Conservation (phyloP, 2,888 invertebrate genomes). For the Nudaria mundana region DNA sequence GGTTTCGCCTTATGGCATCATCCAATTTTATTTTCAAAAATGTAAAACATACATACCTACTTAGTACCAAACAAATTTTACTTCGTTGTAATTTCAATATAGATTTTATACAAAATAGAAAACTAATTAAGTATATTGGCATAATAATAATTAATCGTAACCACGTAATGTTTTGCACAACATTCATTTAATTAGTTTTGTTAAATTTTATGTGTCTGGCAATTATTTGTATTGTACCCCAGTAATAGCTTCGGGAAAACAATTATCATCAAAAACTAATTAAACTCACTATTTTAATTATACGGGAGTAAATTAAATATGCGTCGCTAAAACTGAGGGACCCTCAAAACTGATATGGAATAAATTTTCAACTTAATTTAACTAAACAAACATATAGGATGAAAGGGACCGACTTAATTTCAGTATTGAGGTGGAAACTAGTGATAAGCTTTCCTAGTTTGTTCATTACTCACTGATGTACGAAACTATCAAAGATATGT, state of each 20-base stretch:
- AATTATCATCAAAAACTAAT: slow-evolving; percentile 63
- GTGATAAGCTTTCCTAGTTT: slow-evolving; percentile 72
- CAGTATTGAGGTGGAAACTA: slow-evolving; percentile 75
- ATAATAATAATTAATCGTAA: slow-evolving; percentile 16
- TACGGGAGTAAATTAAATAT: slow-evolving; percentile 71
- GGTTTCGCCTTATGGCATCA: too few species aligned
- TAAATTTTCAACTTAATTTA: slow-evolving; percentile 82
- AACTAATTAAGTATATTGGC: slow-evolving; percentile 2
- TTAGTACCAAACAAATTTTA: too few species aligned
- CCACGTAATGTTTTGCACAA: slow-evolving; percentile 7
- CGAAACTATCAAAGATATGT: too few species aligned
- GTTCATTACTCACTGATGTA: slow-evolving; percentile 32
- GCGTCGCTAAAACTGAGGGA: slow-evolving; percentile 70
- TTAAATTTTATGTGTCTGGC: slow-evolving; percentile 18
- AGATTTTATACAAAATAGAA: too few species aligned
- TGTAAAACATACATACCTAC: too few species aligned
- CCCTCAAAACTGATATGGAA: slow-evolving; percentile 69
- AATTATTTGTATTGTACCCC: slow-evolving; percentile 27
- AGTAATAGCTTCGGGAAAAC: slow-evolving; percentile 29
- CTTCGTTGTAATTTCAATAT: too few species aligned
- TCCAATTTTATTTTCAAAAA: too few species aligned
- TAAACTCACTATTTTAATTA: slow-evolving; percentile 59
- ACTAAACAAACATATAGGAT: slow-evolving; percentile 76
- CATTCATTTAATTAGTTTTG: slow-evolving; percentile 6
- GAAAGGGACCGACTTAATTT: slow-evolving; percentile 72